Conservation (phyloP, 2,113 vertebrate species). For the Ciconia boyciana region DNA sequence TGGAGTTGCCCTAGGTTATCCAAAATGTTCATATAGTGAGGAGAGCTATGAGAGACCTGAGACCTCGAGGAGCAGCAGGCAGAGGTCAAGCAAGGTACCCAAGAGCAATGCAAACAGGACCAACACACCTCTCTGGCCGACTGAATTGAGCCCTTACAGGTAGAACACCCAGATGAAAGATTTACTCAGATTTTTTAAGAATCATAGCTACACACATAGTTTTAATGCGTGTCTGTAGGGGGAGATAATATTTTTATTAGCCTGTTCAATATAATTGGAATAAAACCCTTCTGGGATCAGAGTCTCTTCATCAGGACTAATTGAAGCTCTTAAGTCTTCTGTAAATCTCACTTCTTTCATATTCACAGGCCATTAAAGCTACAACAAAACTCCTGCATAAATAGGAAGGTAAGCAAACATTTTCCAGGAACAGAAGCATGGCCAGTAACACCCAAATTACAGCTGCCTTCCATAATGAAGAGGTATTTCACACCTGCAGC, state of each 20-base stretch:
- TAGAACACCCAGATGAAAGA: background rate
- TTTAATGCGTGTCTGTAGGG: background rate
- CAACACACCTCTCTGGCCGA: background rate
- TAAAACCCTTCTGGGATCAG: background rate
- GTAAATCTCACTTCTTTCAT: background rate
- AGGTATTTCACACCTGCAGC: background rate
- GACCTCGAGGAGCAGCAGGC: background rate
- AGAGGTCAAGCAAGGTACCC: background rate
- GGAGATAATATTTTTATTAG: background rate
- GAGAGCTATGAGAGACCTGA: background rate
- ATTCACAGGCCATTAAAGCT: background rate
- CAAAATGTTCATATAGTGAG: background rate
- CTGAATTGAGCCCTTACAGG: background rate
- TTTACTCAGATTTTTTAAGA: background rate
- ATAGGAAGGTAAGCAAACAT: background rate
- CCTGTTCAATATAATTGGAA: background rate
- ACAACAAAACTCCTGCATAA: background rate
- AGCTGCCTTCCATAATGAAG: background rate
- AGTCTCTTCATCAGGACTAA: background rate
- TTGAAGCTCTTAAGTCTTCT: background rate
- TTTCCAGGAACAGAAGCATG: background rate
- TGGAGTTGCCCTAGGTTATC: background rate
- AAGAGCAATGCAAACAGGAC: background rate
- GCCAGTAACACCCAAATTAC: background rate
- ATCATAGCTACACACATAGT: background rate